Conservation (phyloP, 2,113 vertebrate species). For the Myanophis thanlyinensis region DNA sequence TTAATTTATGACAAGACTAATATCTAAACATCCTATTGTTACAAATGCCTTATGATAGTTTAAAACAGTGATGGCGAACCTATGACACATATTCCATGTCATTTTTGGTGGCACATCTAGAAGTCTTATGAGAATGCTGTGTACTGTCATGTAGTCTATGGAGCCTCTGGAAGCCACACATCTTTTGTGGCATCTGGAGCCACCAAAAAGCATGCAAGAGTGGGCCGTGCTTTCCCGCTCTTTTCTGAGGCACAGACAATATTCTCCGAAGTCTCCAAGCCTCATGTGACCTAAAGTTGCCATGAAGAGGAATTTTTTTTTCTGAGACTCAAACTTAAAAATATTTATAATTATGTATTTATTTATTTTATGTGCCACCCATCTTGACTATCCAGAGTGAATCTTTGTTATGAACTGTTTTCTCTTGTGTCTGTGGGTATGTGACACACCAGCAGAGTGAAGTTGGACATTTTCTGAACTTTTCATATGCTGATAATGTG, state of each 20-base stretch:
- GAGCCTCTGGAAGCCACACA: too few species aligned
- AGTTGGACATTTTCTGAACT: too few species aligned
- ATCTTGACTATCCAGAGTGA: background rate
- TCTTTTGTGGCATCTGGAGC: background rate
- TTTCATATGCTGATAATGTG: too few species aligned
- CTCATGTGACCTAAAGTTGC: background rate
- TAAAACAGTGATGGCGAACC: background rate
- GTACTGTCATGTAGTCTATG: background rate
- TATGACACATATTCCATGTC: background rate
- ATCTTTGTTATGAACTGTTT: background rate
- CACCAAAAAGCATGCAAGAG: background rate
- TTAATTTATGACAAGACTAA: background rate
- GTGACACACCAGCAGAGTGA: background rate
- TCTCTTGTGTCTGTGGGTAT: background rate
- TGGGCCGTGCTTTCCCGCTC: background rate
- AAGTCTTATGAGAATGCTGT: background rate
- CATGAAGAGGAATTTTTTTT: too few species aligned
- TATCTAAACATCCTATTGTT: background rate
- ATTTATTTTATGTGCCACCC: background rate
- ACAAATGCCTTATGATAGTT: background rate
- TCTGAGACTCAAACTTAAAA: background rate
- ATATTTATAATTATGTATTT: background rate
- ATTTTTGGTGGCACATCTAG: background rate
- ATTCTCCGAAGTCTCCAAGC: background rate
- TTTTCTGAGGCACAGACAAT: background rate